Percentiles rank a stretch among this genome's conserved stretches.
These are phyloP conservation scores for Gambusia holbrooki DNA, from an alignment of 2,113 vertebrate genomes.

Conservation along the genomic window DNA sequence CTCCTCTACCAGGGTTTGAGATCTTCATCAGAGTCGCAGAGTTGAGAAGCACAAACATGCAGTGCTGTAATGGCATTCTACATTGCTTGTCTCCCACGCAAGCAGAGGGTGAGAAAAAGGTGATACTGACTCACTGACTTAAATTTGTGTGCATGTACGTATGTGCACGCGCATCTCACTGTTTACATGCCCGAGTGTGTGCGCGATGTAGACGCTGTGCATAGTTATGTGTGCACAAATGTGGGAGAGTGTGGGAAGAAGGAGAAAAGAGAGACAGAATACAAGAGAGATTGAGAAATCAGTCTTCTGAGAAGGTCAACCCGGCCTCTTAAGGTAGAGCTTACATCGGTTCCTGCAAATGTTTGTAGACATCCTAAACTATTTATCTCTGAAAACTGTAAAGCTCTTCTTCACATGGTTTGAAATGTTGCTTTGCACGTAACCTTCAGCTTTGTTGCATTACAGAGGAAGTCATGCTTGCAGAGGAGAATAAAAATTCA, in stretches of 20 bases:
- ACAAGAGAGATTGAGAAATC: slow-evolving; percentile 54
- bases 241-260: slow-evolving; percentile 70
- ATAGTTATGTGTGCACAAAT: slow-evolving; percentile 48
- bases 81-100: slow-evolving; percentile 76
- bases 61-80: slow-evolving; percentile 65
- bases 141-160: slow-evolving; percentile 61
- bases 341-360: slow-evolving; percentile 34
- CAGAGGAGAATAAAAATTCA: slow-evolving; percentile 97
- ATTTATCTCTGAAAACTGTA: slow-evolving; percentile 11
- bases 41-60: slow-evolving; percentile 40
- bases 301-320: slow-evolving; percentile 56
- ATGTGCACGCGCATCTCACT: slow-evolving; percentile 11
- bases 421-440: slow-evolving; percentile 24
- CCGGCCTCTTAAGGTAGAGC: slow-evolving; percentile 27
- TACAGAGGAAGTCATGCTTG: slow-evolving; percentile 98
- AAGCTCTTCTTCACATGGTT: slow-evolving; percentile 14
- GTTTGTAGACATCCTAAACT: slow-evolving; percentile 44
- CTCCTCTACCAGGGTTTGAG: slow-evolving; percentile 43
- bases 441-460: slow-evolving; percentile 33
- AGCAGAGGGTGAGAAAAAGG: slow-evolving; percentile 77
- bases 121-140: slow-evolving; percentile 82
- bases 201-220: slow-evolving; percentile 27
- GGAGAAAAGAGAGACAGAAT: slow-evolving; percentile 26
- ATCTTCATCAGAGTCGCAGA: slow-evolving; percentile 47
- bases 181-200: slow-evolving; percentile 37